These are phyloP conservation scores for Anthopleura sola DNA, from an alignment of 64 coral and sea anemone species.

Conservation along the genomic window DNA sequence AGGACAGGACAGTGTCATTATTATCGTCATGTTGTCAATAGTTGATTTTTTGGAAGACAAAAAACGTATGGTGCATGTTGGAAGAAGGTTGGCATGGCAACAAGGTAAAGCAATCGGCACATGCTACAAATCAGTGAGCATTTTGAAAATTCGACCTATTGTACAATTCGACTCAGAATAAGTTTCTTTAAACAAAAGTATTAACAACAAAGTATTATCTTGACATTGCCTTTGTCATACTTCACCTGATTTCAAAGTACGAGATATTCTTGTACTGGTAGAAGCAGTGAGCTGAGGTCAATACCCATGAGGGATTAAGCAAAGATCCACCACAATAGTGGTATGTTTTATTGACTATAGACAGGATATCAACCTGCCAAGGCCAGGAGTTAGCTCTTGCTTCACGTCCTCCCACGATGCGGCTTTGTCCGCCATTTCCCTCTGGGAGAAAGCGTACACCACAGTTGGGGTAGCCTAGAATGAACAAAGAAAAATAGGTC, in stretches of 20 bases:
- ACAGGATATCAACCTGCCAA: conserved; percentile 59
- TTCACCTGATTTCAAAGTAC: conserved; percentile 16
- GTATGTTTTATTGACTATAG: conserved; percentile 23
- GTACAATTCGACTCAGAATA: no score
- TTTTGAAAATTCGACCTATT: no score
- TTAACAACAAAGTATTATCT: no score
- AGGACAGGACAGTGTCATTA: background rate
- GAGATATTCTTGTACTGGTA: conserved; percentile 30
- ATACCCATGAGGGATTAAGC: conserved; percentile 63
- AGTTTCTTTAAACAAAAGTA: no score
- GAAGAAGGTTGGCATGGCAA: no score
- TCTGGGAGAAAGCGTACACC: conserved; percentile 31
- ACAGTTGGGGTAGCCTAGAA: conserved; percentile 46
- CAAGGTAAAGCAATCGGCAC: no score
- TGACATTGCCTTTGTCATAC: background rate
- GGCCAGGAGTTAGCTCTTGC: conserved; percentile 58
- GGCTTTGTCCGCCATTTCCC: background rate
- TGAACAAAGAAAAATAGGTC: background rate
- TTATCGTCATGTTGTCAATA: no score
- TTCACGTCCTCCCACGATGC: conserved; percentile 32
- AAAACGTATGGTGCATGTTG: no score
- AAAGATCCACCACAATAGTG: conserved; percentile 39
- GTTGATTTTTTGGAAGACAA: no score
- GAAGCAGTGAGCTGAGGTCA: conserved; percentile 83
- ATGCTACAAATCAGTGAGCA: no score